Evolutionary conservation across 2,888 invertebrate genomes (phyloP), one percentile per base, ranked within the genome.

Genomic region (Caenorhabditis drosophilae): DNA sequence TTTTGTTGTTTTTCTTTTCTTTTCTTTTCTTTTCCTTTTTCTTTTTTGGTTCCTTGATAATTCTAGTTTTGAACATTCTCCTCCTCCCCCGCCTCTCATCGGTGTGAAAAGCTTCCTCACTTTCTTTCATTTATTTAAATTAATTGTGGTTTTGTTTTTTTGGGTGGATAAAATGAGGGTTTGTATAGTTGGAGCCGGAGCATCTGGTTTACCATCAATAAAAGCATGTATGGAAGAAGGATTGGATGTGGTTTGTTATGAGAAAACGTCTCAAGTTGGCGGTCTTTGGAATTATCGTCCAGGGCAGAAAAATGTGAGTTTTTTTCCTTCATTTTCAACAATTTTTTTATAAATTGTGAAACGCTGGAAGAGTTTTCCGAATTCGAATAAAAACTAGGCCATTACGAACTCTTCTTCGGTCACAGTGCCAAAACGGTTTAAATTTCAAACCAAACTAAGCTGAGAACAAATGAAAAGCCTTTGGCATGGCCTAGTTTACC

Each of bases 241-340:
- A 7, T 66, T 79, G 4, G 75, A 78, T 20, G 78, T 78, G 2
- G 77, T 79, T 18, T 82, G 82, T 61, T 82, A 66, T 48, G 82
- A 82, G 62, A 73, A 72, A 41, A 80, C 73, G 6, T 36, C 68
- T 1, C 75, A 78, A 26, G 56, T 82, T 34, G 82, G 82, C 4
- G 82, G 82, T n/a, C 68, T 82, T 1, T 82, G 82, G 82, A 82
- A 82, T 50, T 82, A 82, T 56, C 64, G 81, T n/a, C 79, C 79
- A 1, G 54, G 63, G 11, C 54, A 73, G 50, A 58, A 59, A 22
- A 51, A 69, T 55, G 70, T 70, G 27, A 38, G 55, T 54, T 31
- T 6, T 31, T 31, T 31, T 31, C 12, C 41, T 23, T 48, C 25
- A 2, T 18, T 11, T 31, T 16, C 9, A 23, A 12, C 9, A 26